Base-by-base conservation (phyloP, 2,888 invertebrate species). In the Macaria notata region DNA sequence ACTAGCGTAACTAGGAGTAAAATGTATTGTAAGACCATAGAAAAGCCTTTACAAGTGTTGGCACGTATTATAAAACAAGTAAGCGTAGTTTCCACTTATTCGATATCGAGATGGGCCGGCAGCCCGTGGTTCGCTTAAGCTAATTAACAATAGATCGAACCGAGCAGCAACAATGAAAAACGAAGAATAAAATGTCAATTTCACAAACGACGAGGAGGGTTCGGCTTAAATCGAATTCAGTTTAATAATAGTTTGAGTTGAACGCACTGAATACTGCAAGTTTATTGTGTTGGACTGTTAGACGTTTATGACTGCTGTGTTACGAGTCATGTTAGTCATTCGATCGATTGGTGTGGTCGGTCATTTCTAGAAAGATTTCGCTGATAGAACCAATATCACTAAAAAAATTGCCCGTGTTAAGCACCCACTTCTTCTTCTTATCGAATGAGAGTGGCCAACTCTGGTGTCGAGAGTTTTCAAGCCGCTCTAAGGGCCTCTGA, bases 151-250 rank as follows among this genome's bases (percentile, higher is more conserved):
- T 89, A 90, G 89, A 89, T 87, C 84, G 85, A 85, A 84, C 82
- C 83, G 83, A 86, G 86, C 84, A 84, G 81, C 82, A 87, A 89
- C 90, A 90, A 90, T 90, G 90, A 88, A 90, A 89, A 88, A 89
- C 88, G 89, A 90, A 90, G 89, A 89, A 90, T 90, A 89, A 57
- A 90, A 90, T 90, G 90, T 88, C 90, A 90, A 89, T 90, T 88
- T 89, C 88, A 87, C 88, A 89, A 90, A 88, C 89, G 88, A 83
- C 88, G 82, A 87, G 86, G 90, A 88, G 89, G 88, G 89, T 85
- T 89, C 86, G 86, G 85, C 81, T 89, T 87, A 88, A 88, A 90
- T 90, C 90, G 90, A 90, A 89, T 88, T 87, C 89, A 86, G 85
- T 88, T 88, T 88, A 90, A 90, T 90, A 89, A 90, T 90, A 89